Base-by-base conservation (phyloP, 1,140 invertebrate species). In the Druon quercuslanigerum region DNA sequence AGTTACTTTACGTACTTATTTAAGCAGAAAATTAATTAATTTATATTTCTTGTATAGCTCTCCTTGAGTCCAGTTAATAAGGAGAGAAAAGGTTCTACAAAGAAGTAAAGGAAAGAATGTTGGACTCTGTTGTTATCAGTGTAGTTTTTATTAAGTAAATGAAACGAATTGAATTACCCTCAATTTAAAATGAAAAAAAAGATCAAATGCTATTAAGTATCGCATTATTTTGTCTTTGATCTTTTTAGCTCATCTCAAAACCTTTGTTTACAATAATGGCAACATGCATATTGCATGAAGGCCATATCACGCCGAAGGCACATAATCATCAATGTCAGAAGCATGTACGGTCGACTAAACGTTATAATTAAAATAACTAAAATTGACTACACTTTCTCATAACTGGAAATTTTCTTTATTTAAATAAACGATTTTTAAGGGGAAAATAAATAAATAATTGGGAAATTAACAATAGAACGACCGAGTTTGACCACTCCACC, bases 241-340 rank as follows among this genome's bases (percentile, higher is more conserved):
- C 60, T 66, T 66, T 66, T 14, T n/a, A n/a, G 60, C 60, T 66
- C 14, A 66, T 66, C 25, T 66, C 60, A n/a, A 16, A 66, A 33
- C 60, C 16, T 66, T 66, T 40, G 60, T 66, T 33, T 66, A 66
- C 33, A 7, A 66, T 25, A 66, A 66, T 7, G 14, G 33, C 12
- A 66, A 33, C 25, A n/a, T 13, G 40, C 60, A 40, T 14, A 33
- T 60, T 7, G 14, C 13, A 19, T 33, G 25, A 33, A 33, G 25
- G 25, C 25, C 25, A 33, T 33, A 33, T 33, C 25, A 66, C 57
- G 25, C 33, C 57, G 6, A 40, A 66, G 20, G 12, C 16, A 33
- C 1, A 19, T 33, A 66, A 33, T 66, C 25, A 66, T 0, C 25
- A 66, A 16, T 33, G 25, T 66, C 33, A 66, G 12, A 60, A 13